A percentile compares a stretch with the other conserved stretches of the same genome.
These are phyloP conservation scores for Lates japonicus DNA, from an alignment of 2,797 vertebrate genomes.

Conservation along the genomic window DNA sequence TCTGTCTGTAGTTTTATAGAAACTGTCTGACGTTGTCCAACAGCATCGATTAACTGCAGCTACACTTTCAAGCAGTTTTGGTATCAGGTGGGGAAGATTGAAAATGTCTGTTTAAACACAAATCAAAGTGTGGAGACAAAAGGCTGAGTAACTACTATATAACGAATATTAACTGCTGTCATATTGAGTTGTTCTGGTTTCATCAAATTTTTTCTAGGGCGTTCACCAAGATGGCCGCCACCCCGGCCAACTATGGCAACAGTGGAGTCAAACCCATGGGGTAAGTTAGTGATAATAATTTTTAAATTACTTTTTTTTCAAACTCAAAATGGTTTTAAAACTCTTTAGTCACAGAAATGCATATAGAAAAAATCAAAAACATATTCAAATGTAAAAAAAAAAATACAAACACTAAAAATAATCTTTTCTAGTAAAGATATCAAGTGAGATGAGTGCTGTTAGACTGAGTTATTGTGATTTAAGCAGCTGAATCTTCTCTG, in stretches of 20 bases:
- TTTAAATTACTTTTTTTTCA: neutral
- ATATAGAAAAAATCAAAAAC: neutral
- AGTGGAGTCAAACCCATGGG: conserved; percentile 94
- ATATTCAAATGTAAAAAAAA: no score
- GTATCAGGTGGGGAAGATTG: neutral
- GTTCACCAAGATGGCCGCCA: conserved; percentile 96
- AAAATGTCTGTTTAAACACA: no score
- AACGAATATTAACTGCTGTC: no score
- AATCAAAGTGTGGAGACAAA: no score
- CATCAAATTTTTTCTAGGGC: conserved; percentile 83
- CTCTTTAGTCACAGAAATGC: neutral
- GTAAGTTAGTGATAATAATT: conserved; percentile 77
- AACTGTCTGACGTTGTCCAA: no score
- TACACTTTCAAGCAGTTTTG: neutral
- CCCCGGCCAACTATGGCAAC: conserved; percentile 93
- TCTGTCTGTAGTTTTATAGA: conserved; percentile 9
- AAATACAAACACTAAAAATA: no score
- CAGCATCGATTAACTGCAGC: neutral
- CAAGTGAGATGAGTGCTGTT: no score
- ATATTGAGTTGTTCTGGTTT: neutral
- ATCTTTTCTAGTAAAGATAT: no score
- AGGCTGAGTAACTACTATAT: no score
- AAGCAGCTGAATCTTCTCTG: neutral
- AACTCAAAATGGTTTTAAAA: neutral
- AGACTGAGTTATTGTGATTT: neutral